Percentiles rank a stretch among this genome's conserved stretches.
These are phyloP conservation scores for Glyptemys insculpta DNA, from an alignment of 2,797 vertebrate species.

Conservation along the genomic window DNA sequence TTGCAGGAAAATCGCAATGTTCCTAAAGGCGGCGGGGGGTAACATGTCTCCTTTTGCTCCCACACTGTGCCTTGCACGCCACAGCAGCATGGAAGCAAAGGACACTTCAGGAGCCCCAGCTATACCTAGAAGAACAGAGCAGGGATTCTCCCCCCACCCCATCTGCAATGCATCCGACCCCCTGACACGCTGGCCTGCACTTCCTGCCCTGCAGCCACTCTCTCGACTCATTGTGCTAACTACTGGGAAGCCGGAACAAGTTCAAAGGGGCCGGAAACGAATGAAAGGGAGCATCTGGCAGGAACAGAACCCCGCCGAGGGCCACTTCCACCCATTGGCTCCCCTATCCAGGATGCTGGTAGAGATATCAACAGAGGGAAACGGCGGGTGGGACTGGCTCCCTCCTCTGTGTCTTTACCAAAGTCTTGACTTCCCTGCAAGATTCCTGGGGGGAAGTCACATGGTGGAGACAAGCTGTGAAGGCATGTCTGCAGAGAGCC, in stretches of 20 bases:
- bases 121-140: background rate
- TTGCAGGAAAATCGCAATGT: background rate
- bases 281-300: background rate
- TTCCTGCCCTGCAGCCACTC: background rate
- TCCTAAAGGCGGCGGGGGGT: background rate
- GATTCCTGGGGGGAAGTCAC: background rate
- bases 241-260: background rate
- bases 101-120: background rate
- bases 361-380: background rate
- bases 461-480: background rate
- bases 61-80: background rate
- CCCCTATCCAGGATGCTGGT: background rate
- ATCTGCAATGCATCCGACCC: rapidly evolving
- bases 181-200: background rate
- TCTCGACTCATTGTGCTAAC: background rate
- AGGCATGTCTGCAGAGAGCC: background rate
- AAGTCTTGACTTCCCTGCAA: background rate
- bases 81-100: background rate
- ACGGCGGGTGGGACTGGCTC: background rate
- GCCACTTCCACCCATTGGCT: background rate
- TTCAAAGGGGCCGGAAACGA: background rate
- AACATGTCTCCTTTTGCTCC: background rate
- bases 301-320: background rate
- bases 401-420: background rate
- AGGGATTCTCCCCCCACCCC: background rate